Evolutionary conservation across 1,140 invertebrate species (phyloP), one percentile per base, ranked within the genome.

Genomic region (Conus ventricosus): DNA sequence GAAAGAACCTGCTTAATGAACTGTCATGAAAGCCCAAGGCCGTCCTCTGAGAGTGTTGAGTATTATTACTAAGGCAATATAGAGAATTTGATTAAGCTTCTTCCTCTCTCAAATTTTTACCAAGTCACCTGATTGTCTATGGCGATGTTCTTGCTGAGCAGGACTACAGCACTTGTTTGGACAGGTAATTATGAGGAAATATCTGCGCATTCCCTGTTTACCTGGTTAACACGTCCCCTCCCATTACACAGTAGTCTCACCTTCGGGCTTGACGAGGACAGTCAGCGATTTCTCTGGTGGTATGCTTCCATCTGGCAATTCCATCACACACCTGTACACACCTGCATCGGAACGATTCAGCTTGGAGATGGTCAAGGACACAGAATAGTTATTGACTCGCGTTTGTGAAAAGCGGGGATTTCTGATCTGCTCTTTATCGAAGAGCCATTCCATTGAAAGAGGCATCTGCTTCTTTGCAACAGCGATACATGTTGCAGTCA

Each of bases 321-420:
- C 55, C 87, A 88, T 82, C 53, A 88, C 87, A 25, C 87, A 88
- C n/a, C 60, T 88, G 23, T 88, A 88, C n/a, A 88, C 20, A n/a
- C 80, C 78, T 23, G 87, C 87, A 55, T 88, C 87, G 4, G 87
- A 88, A 8, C 87, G 78, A 57, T 88, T 53, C 55, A 88, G 55
- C 23, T 88, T 88, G 27, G 53, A 25, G 55, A 88, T 63, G 20
- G 57, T 82, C 39, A 88, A 67, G 75, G 25, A 17, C 39, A 83
- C 78, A 5, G 87, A 67, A n/a, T 57, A 82, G 78, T 88, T 88
- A 23, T 51, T 57, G 11, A 27, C 1, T 23, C 80, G 23, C 7
- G 51, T 53, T 23, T 88, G 87, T 10, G 15, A 15, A 10, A 88
- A 39, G 63, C 53, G 63, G 5, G 20, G 85, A 57, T 60, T 67